Evolutionary conservation across 2,113 vertebrate genomes (phyloP), one percentile per base, ranked within the genome.

Genomic region (Odobenus rosmarus): DNA sequence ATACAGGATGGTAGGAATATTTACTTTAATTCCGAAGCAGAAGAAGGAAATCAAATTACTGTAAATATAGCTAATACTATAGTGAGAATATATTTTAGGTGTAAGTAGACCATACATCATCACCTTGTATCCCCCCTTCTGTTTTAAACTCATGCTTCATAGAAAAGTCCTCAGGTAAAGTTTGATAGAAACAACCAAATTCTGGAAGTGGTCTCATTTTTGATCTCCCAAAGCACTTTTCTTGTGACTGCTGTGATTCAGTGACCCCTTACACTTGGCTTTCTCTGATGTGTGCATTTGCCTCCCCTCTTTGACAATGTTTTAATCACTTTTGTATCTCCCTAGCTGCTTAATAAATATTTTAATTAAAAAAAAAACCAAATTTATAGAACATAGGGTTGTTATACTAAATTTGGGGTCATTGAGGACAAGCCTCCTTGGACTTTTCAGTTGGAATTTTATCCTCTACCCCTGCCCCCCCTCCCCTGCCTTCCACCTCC

Each of bases 321-420:
- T 94, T 94, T 95, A 90, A 96, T 95, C 55, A 84, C 23, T 53
- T 86, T 94, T 97, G 96, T 98, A 76, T 97, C 26, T 95, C 89
- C 90, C 24, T 98, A 98, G 97, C 28, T 93, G 82, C 55, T 98
- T 67, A 97, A 97, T 98, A 98, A 98, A 98, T 96, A 90, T 86
- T 97, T 97, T 79, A 96, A 91, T 97, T 39, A 39, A 39, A 39
- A 39, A 39, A 39, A 39, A 39, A 3, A 3, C 39, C 39, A 4
- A 39, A 82, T 61, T 87, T n/a, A 18, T 39, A 59, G 72, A 96
- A 31, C 42, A 53, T 15, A 23, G 82, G 28, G 42, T 46, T 88
- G 16, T 88, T 36, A 31, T 36, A 33, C 15, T 76, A 77, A 33
- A 28, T 96, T 64, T 53, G 42, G 49, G 13, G 12, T 83, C 62